phyloP scores from a whole-genome alignment of 2,113 vertebrate genomes.

The Emydura subglobosa region DNA sequence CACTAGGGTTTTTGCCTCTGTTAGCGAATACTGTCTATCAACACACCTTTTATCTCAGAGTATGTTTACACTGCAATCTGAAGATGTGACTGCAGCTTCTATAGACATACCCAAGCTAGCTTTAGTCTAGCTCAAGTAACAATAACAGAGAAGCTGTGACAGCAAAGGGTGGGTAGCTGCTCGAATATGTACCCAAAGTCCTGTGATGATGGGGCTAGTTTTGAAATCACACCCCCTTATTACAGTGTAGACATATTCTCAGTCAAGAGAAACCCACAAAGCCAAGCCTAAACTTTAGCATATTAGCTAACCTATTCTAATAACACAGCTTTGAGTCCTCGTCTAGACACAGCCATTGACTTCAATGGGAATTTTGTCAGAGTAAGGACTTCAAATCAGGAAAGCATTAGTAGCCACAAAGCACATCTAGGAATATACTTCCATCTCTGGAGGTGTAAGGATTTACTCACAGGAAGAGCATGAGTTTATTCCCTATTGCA shows the following conservation, averaged over 20 bases:
- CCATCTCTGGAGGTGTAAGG: neutral
- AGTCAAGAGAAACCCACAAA: no score
- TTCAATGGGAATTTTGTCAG: neutral
- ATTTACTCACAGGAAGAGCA: neutral
- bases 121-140: neutral
- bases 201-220: neutral
- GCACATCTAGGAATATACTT: accelerated
- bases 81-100: neutral
- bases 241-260: neutral
- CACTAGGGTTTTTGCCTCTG: neutral
- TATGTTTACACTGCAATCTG: neutral
- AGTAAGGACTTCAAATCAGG: neutral
- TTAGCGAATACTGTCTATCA: neutral
- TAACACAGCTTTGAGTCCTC: neutral
- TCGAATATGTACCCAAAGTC: neutral
- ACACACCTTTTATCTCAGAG: neutral
- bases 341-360: neutral
- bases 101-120: neutral
- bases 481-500: accelerated
- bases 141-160: neutral
- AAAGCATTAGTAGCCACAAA: neutral
- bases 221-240: neutral
- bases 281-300: neutral
- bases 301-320: neutral
- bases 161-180: neutral